Evolutionary conservation across 2,888 invertebrate genomes (phyloP).

Genomic region (Dromius quadrimaculatus): DNA sequence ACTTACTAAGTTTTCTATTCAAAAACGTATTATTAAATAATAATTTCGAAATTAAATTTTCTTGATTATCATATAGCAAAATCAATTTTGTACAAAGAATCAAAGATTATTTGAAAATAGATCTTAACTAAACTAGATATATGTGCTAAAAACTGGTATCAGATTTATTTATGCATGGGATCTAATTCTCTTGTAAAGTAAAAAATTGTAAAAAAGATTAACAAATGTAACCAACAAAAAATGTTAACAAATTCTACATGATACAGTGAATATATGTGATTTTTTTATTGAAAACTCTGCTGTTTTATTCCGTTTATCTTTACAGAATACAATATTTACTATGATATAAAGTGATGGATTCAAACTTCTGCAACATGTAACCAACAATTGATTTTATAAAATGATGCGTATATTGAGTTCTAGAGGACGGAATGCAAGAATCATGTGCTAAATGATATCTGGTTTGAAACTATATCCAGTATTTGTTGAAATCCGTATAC

Average conservation of each 20-base stretch:
- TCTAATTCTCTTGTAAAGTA: slow-evolving; percentile 6
- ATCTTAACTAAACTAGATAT: slow-evolving; percentile 3
- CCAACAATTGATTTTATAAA: too few relatives aligned
- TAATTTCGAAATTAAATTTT: not conserved
- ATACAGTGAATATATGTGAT: slow-evolving; percentile 31
- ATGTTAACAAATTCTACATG: not conserved
- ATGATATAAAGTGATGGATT: too few relatives aligned
- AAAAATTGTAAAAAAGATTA: slow-evolving; percentile 8
- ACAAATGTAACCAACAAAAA: slow-evolving; percentile 5
- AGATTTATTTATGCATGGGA: slow-evolving; percentile 4
- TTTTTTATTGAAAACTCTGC: not conserved
- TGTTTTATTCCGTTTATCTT: too few relatives aligned
- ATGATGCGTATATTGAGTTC: too few relatives aligned
- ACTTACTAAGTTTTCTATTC: not conserved
- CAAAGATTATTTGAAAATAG: slow-evolving; percentile 29
- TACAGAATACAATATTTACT: too few relatives aligned
- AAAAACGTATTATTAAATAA: slow-evolving; percentile 1
- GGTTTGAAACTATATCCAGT: too few relatives aligned
- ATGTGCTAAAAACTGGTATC: slow-evolving; percentile 21
- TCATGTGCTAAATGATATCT: too few relatives aligned
- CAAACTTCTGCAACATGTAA: too few relatives aligned
- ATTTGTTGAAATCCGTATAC: too few relatives aligned
- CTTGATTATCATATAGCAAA: not conserved
- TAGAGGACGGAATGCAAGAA: too few relatives aligned
- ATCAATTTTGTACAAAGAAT: slow-evolving; percentile 28